Base-by-base conservation (phyloP, 2,888 invertebrate genomes). In the Caradrina clavipalpis region DNA sequence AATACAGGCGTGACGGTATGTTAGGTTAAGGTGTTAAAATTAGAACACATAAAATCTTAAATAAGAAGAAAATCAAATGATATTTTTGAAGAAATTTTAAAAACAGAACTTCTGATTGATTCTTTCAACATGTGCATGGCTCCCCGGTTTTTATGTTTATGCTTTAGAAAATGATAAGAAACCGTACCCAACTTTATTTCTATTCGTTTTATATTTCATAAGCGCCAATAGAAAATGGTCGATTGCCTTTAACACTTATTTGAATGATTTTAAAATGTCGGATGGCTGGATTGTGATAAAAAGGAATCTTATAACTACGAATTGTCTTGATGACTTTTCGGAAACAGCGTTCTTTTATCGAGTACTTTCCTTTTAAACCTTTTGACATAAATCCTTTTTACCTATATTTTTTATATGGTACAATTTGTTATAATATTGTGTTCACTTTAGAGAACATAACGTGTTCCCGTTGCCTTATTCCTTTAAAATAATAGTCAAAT, bases 101-200 rank as follows among this genome's bases (percentile, higher is more conserved):
- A 15, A 0, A 22, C 45, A 19, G 22, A 15, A 62, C 58, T 78
- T 74, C 62, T 67, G 58, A 35, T 22, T 8, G 50, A 39, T 39
- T 19, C 26, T 55, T 50, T 17, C 6, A 5, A 13, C 10, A 8
- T 56, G 39, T 19, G 26, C 50, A 31, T 61, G 39, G 62, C 62
- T 78, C 62, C 8, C 4, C 31, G 1, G 59, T 56, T 68, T 78
- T 78, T 74, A 74, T 74, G 55, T 79, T 54, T 69, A 54, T 78
- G 50, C 53, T 54, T 21, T 80, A 60, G 49, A 53, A 79, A 69
- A 64, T 45, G 68, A 73, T 73, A 69, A 70, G 59, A 62, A 60
- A 45, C 65, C 47, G n/a, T 63, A 59, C 56, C 49, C 66, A 56
- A 54, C 49, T 66, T 69, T 73, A 66, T 63, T 76, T 63, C 42